Evolutionary conservation across 2,113 vertebrate species (phyloP), one percentile per base, ranked within the genome.

Genomic region (Steatornis caripensis): DNA sequence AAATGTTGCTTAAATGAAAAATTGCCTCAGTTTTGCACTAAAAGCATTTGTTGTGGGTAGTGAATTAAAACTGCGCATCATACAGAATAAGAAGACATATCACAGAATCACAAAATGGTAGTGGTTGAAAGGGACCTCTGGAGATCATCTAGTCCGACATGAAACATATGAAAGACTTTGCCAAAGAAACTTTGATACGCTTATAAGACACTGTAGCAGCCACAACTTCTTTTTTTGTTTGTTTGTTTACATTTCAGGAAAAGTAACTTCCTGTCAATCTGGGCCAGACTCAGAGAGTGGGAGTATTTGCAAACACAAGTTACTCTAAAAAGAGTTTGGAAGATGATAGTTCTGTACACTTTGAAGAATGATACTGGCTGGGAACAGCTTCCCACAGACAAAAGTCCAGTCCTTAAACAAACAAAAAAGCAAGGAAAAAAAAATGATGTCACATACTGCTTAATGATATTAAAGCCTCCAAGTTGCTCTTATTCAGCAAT

Each of bases 311-410:
- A 95, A 96, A 83, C 55, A 84, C 34, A 81, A 82, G 62, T 96
- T 94, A 55, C 64, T 81, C 93, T 96, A 95, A 96, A 97, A 96
- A 84, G 78, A 94, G 84, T 10, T 37, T 54, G 48, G 69, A 95
- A 95, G n/a, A 87, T 22, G 1, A 37, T 78, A 86, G 39, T 61
- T 91, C 77, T 82, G 32, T 62, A 60, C 49, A 61, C 32, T 93
- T 86, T 0, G 18, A 80, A 83, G 61, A 92, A 54, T 1, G 6
- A 43, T 39, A 53, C 14, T 13, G 23, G 15, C 51, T 82, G 65
- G 78, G 62, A 94, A 79, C 12, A 58, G 27, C 19, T 57, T 78
- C 86, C 83, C 46, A 75, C 41, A 91, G 16, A 19, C 23, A 49
- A 12, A 84, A 49, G 21, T n/a, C n/a, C 7, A 13, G 12, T 36